phyloP scores from a whole-genome alignment of 1,140 invertebrate genomes.

The Microvelia longipes region DNA sequence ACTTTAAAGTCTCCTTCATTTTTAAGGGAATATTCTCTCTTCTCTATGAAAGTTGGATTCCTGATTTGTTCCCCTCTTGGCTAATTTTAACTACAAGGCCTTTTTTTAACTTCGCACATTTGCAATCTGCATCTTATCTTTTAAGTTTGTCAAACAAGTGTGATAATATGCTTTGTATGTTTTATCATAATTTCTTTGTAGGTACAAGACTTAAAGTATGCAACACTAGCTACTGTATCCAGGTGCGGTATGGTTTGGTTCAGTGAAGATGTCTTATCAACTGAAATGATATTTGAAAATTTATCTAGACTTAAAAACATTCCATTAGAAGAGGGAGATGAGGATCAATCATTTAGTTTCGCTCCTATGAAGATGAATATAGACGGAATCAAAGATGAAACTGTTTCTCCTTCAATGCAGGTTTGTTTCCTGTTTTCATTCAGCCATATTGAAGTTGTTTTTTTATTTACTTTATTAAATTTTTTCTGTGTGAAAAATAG shows the following conservation, averaged over 20 bases:
- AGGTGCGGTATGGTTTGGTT: conserved; percentile 99
- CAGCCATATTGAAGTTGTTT: not conserved
- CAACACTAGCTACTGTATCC: conserved; percentile 95
- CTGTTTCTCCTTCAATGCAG: conserved; percentile 63
- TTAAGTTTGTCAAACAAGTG: too few species aligned
- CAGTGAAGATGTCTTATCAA: conserved; percentile 90
- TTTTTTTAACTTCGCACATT: too few species aligned
- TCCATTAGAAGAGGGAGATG: conserved; percentile 83
- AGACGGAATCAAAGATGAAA: conserved; percentile 47
- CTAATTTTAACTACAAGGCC: too few species aligned
- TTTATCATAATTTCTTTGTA: too few species aligned
- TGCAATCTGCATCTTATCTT: too few species aligned
- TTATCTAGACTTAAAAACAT: conserved; percentile 70
- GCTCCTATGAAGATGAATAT: conserved; percentile 28
- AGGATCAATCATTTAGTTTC: conserved; percentile 41
- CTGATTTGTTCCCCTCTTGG: too few species aligned
- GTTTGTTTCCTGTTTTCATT: conserved; percentile 26
- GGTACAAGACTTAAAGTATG: conserved; percentile 96
- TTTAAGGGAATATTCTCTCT: too few species aligned
- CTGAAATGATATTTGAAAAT: conserved; percentile 98
- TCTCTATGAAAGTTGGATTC: too few species aligned
- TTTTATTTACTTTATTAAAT: not conserved
- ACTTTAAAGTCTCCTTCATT: too few species aligned
- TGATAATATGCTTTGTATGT: too few species aligned
- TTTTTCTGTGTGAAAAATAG: too few species aligned